Base-by-base conservation (phyloP, 1,140 invertebrate species). In the Achatina immaculata region DNA sequence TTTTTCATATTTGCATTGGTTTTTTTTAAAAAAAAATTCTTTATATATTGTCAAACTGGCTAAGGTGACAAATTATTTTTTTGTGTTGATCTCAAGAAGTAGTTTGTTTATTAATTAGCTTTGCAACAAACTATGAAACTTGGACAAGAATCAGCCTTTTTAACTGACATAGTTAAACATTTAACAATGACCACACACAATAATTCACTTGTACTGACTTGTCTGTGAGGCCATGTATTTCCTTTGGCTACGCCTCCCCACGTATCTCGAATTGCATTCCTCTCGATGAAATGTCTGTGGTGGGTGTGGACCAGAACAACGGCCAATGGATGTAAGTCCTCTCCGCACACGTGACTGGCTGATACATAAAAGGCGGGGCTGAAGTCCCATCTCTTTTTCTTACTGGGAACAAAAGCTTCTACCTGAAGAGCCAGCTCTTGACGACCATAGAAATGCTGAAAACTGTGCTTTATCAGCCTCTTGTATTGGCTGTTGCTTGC, bases 191-290 rank as follows among this genome's bases (percentile, higher is more conserved):
- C n/a, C n/a, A n/a, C n/a, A n/a, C n/a, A n/a, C n/a, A n/a, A n/a
- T n/a, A n/a, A n/a, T n/a, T n/a, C n/a, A n/a, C n/a, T 62, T 14
- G 31, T 58, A 62, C 62, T 45, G 36, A 81, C 68, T 28, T 42
- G 48, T 24, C 65, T 48, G 14, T 66, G 31, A 1, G 84, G 83
- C 84, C 84, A 85, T 28, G 51, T 62, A 21, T 80, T 66, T 24
- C 81, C 81, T 19, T 45, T 62, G 19, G 83, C 80, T 16, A 85
- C 73, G 69, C 84, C 76, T 3, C 83, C 80, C 85, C 85, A 86
- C 7, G 85, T 84, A 3, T 83, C 78, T n/a, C 85, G 75, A 16
- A 86, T 82, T 19, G 80, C 84, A 0, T 69, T 38, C 19, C 80
- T 31, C 43, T 82, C 51, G 34, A 40, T 65, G 6, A 68, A 31